phyloP scores from a whole-genome alignment of 2,888 invertebrate species.

The Pristionchus japonicus region DNA sequence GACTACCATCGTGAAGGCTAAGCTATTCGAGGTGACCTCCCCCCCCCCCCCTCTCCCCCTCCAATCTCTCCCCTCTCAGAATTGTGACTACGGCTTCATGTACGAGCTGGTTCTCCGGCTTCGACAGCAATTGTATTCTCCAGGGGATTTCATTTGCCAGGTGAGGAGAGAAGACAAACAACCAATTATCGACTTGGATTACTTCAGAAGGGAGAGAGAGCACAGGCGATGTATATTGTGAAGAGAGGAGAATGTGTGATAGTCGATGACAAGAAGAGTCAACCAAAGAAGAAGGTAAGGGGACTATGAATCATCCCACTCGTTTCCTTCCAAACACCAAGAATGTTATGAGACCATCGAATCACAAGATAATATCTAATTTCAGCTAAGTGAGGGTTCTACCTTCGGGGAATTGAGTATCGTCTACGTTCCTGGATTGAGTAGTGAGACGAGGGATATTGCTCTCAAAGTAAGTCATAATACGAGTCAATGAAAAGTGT shows the following conservation, averaged over 20 bases:
- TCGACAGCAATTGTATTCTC: slow-evolving; percentile 69
- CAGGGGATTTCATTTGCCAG: slow-evolving; percentile 68
- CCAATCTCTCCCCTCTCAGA: slow-evolving; percentile 47
- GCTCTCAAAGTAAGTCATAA: neutral
- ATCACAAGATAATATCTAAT: neutral
- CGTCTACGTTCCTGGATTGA: slow-evolving; percentile 49
- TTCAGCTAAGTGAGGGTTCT: slow-evolving; percentile 57
- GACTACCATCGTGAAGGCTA: slow-evolving; percentile 62
- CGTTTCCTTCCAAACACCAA: neutral
- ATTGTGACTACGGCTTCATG: slow-evolving; percentile 65
- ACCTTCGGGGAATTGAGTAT: slow-evolving; percentile 70
- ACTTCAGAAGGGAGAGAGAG: slow-evolving; percentile 29
- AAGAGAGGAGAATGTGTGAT: slow-evolving; percentile 61
- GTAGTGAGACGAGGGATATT: neutral
- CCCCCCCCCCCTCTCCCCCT: too few species aligned
- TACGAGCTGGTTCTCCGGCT: slow-evolving; percentile 69
- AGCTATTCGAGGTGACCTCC: slow-evolving; percentile 53
- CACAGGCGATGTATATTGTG: slow-evolving; percentile 70
- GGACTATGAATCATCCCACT: neutral
- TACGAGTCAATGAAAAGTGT: too few species aligned
- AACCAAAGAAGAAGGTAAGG: neutral
- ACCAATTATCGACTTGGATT: neutral
- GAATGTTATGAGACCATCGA: too few species aligned
- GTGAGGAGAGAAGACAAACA: neutral
- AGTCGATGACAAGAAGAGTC: slow-evolving; percentile 50